A percentile compares a stretch with the other conserved stretches of the same genome.
Conservation (phyloP, 2,113 vertebrate genomes). For the Vidua macroura region DNA sequence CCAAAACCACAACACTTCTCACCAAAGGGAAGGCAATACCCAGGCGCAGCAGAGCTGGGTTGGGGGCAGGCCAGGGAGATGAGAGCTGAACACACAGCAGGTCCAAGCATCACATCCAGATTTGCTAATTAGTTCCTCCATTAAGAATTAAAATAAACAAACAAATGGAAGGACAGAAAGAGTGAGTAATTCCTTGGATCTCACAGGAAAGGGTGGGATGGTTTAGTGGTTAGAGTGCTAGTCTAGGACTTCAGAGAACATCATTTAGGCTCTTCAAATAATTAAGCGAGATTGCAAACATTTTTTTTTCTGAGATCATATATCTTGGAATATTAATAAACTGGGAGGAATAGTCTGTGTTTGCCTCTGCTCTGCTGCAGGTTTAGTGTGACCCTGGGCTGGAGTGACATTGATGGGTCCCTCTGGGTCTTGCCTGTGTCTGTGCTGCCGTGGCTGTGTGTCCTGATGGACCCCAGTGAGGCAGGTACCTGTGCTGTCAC, state of each 20-base stretch:
- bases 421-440: rapidly evolving
- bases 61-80: not conserved
- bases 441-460: rapidly evolving
- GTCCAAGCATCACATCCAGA: not conserved
- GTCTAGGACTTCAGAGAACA: conserved; percentile 41
- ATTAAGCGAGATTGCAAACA: not conserved
- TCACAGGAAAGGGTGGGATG: conserved; percentile 52
- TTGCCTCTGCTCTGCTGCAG: not conserved
- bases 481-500: not conserved
- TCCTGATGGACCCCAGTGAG: not conserved
- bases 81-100: not conserved
- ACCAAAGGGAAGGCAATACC: not conserved
- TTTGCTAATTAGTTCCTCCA: conserved; percentile 39
- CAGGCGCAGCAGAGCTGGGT: rapidly evolving
- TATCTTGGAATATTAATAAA: not conserved
- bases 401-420: rapidly evolving
- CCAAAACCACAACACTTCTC: not conserved
- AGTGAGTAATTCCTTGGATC: conserved; percentile 35
- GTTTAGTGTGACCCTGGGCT: not conserved
- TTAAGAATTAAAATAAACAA: conserved; percentile 48
- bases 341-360: not conserved
- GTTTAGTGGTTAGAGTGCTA: not conserved
- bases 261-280: not conserved
- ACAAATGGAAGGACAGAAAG: conserved; percentile 25
- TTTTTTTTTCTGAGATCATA: not conserved